A percentile compares a stretch with the other conserved stretches of the same genome.
These are phyloP conservation scores for Chrysopilus asiliformis DNA, from an alignment of 2,888 invertebrate genomes.

Conservation along the genomic window DNA sequence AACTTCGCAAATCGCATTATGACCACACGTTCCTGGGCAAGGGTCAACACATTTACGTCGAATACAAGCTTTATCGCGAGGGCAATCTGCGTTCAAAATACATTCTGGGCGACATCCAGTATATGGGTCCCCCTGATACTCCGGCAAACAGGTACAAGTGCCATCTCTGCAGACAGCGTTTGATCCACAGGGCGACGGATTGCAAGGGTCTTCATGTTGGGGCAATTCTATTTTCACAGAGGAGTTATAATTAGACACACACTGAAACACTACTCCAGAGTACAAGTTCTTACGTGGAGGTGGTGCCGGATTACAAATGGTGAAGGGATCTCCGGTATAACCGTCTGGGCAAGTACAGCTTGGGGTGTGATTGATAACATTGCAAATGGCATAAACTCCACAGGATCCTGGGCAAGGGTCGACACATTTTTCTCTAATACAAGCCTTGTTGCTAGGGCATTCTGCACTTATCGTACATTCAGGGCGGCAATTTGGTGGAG, in stretches of 20 bases:
- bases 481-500: constrained; percentile 65
- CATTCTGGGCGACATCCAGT: constrained; percentile 60
- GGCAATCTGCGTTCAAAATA: constrained; percentile 54
- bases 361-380: constrained; percentile 62
- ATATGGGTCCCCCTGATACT: constrained; percentile 59
- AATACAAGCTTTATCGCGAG: constrained; percentile 49
- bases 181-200: constrained; percentile 61
- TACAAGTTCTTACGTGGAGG: constrained; percentile 17
- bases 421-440: constrained; percentile 60
- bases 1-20: constrained; percentile 60
- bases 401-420: constrained; percentile 70
- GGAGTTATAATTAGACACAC: constrained; percentile 14
- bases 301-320: constrained; percentile 37
- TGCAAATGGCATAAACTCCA: constrained; percentile 58
- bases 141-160: constrained; percentile 52
- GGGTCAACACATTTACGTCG: constrained; percentile 61
- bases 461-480: constrained; percentile 61
- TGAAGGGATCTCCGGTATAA: constrained; percentile 49
- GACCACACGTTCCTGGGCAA: constrained; percentile 62
- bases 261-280: not conserved
- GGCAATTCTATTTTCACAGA: no score
- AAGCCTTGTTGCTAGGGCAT: constrained; percentile 57
- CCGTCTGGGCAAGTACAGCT: constrained; percentile 44
- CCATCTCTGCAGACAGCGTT: constrained; percentile 60
- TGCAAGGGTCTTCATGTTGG: constrained; percentile 48